Percentiles rank a stretch among this genome's conserved stretches.
phyloP scores from a whole-genome alignment of 2,113 vertebrate species.

The Malurus melanocephalus region DNA sequence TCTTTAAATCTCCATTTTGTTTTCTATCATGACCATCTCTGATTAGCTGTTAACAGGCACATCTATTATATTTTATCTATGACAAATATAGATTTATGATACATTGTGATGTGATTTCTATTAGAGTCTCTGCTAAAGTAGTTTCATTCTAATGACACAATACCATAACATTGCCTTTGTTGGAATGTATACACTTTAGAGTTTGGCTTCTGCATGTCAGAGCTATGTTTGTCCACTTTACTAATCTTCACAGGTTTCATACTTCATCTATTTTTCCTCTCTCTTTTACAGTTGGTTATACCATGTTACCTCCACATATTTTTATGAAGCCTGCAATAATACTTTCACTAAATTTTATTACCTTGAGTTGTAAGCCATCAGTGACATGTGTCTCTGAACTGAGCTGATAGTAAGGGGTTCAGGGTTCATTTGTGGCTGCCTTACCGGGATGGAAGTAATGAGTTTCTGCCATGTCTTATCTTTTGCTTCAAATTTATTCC shows the following conservation, averaged over 20 bases:
- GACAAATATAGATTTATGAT: not conserved
- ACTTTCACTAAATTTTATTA: not conserved
- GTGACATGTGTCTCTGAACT: not conserved
- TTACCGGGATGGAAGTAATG: not conserved
- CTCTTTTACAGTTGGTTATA: not conserved
- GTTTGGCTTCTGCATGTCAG: not conserved
- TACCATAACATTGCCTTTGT: not conserved
- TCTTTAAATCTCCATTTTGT: not conserved
- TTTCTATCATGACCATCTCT: not conserved
- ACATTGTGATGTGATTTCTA: not conserved
- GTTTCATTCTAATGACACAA: not conserved
- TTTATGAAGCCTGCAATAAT: not conserved
- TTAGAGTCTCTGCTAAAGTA: not conserved
- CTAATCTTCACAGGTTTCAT: not conserved
- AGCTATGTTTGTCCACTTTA: not conserved
- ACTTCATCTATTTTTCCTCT: not conserved
- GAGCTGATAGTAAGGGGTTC: not conserved
- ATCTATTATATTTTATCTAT: not conserved
- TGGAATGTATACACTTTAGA: not conserved
- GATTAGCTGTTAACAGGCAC: not conserved
- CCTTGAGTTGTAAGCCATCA: not conserved
- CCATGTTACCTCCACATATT: not conserved
- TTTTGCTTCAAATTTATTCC: not conserved
- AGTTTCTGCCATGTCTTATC: not conserved
- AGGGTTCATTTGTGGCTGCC: not conserved